These are phyloP conservation scores for Gerris lacustris DNA, from an alignment of 2,888 invertebrate genomes.

Conservation along the genomic window DNA sequence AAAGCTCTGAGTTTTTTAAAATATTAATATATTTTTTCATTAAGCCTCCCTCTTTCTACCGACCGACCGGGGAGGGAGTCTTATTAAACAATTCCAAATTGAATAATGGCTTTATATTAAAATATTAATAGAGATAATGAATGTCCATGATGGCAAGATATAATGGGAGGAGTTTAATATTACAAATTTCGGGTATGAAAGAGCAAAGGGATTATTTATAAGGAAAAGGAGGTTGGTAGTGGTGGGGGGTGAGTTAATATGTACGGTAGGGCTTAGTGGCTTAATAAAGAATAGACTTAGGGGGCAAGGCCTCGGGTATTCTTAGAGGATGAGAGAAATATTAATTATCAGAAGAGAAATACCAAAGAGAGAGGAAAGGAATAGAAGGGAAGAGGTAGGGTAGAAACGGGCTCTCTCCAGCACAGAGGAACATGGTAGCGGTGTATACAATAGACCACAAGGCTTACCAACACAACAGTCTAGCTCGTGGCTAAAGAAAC, in stretches of 20 bases:
- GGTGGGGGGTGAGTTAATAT: neutral
- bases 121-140: slow-evolving; percentile 5
- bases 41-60: neutral
- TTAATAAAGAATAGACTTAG: slow-evolving; percentile 3
- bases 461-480: neutral
- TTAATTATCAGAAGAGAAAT: slow-evolving; percentile 1
- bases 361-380: neutral
- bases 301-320: neutral
- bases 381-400: neutral
- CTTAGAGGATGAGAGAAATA: neutral
- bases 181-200: slow-evolving; percentile 5
- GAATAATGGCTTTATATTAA: slow-evolving; percentile 3
- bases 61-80: neutral
- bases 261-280: slow-evolving; percentile 5
- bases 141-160: slow-evolving; percentile 3
- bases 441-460: neutral
- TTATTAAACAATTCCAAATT: slow-evolving; percentile 3
- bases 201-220: slow-evolving; percentile 5
- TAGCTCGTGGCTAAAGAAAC: neutral
- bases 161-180: neutral
- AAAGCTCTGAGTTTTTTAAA: neutral
- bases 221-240: neutral
- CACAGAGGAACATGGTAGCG: neutral
- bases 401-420: neutral
- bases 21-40: slow-evolving; percentile 5